These are phyloP conservation scores for Drosophila antonietae DNA, from an alignment of 2,888 invertebrate species.

Conservation along the genomic window DNA sequence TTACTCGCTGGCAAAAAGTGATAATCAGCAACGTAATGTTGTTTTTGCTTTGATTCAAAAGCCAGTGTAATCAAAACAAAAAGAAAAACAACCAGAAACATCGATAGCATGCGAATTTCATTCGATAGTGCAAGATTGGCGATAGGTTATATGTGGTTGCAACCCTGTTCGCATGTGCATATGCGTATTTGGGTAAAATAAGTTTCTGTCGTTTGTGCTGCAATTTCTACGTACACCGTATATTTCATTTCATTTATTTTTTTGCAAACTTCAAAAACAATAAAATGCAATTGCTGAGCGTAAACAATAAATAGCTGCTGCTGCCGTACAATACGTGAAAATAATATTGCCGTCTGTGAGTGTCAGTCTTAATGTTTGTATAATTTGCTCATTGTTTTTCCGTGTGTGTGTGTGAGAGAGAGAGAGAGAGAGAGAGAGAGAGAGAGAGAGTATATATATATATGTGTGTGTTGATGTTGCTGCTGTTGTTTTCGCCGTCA, in stretches of 20 bases:
- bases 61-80: constrained; percentile 7
- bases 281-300: constrained; percentile 46
- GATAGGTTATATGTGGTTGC: constrained; percentile 32
- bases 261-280: constrained; percentile 24
- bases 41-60: constrained; percentile 27
- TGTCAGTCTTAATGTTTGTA: constrained; percentile 46
- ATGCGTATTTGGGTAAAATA: constrained; percentile 62
- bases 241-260: not conserved
- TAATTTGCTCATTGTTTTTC: constrained; percentile 56
- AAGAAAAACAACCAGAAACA: constrained; percentile 9
- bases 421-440: not conserved
- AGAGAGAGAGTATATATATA: too few species aligned
- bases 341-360: constrained; percentile 41
- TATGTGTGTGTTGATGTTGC: constrained; percentile 20
- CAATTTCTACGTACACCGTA: constrained; percentile 24
- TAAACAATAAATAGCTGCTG: constrained; percentile 36
- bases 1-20: constrained; percentile 4
- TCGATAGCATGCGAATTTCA: constrained; percentile 38
- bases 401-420: constrained; percentile 3
- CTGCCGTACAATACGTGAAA: constrained; percentile 23
- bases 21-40: constrained; percentile 6
- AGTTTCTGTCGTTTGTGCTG: constrained; percentile 43
- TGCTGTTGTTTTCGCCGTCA: constrained; percentile 28
- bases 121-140: constrained; percentile 30
- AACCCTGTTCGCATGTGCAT: constrained; percentile 55